Base-by-base conservation (phyloP, 2,113 vertebrate species). In the Vulpes vulpes region DNA sequence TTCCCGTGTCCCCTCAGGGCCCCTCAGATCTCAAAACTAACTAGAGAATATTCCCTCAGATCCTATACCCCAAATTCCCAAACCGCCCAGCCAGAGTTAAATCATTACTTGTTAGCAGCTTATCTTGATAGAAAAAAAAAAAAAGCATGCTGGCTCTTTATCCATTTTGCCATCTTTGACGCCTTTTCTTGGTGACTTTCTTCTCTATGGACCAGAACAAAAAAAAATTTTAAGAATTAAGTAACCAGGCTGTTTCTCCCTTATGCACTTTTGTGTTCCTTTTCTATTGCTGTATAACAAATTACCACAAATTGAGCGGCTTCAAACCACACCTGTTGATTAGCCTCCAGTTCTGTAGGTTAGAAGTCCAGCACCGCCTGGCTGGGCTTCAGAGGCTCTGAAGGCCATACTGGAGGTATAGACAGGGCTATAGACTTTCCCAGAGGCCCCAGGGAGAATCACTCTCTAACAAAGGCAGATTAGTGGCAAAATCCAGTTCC, bases 111-210 rank as follows among this genome's bases (percentile, higher is more conserved):
- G 6, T 78, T 65, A 59, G 19, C 12, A 53, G 5, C 4, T 76
- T 94, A 32, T 88, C 81, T 92, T 59, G 15, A 11, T n/a, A 84
- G 74, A 19, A 91, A 64, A 60, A 59, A 89, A 86, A 60, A 59
- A 89, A 86, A 59, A 15, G 15, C 51, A 14, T 30, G 4, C 64
- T 49, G 2, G 3, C 17, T 91, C 8, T 76, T 62, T 23, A 59
- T 84, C 71, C 51, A n/a, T 55, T 90, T 84, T 81, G 30, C 71
- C 15, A 78, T 43, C 27, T 57, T 91, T 93, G 8, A 0, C 17
- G 51, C 0, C 79, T 55, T 84, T 91, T 88, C 78, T 81, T 69
- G 10, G 25, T 23, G 74, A 27, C 59, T 9, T 64, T 86, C 11
- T 83, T 94, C 53, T 12, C 84, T 65, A 32, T 71, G 25, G 43